Evolutionary conservation across 2,888 invertebrate species (phyloP), one percentile per base, ranked within the genome.

Genomic region (Heliconius ethilla): DNA sequence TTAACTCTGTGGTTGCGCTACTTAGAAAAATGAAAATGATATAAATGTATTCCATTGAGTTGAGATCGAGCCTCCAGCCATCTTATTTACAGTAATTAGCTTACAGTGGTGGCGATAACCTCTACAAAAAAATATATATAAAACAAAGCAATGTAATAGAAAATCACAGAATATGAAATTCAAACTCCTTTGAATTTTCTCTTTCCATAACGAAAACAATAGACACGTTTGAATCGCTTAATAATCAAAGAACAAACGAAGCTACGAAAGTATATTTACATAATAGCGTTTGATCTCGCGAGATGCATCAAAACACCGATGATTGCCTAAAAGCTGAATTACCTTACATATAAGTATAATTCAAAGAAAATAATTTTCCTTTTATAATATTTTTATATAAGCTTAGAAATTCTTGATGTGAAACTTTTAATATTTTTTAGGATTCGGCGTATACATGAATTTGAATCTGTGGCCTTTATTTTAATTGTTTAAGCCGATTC

Each of bases 221-320:
- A 78, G 65, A 67, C 73, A 73, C 75, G 74, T 75, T 79, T 76
- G 75, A 75, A 40, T 73, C 65, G 55, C 55, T 59, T n/a, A 29
- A 69, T 79, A 79, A 77, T 79, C 79, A 79, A 79, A 79, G 73
- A 74, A 69, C 75, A 79, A 77, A 77, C 62, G 59, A 25, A 67
- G 55, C 73, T 62, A 67, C 65, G 73, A 59, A 55, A 63, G 69
- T 25, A 72, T 78, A 73, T 76, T 79, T 79, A 59, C 79, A 79
- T 78, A 76, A 75, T 70, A 59, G 45, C 79, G 74, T 79, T 78
- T 79, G 75, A 78, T 78, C 79, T 73, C 69, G 40, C 65, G 78
- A 59, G 75, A 77, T 78, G 78, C 79, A 79, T 78, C 75, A 79
- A 76, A 63, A 77, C 77, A 40, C 40, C 67, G 67, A 73, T 40